Percentiles rank a stretch among this genome's conserved stretches.
Conservation (phyloP, 2,113 vertebrate genomes). For the Epinephelus lanceolatus region DNA sequence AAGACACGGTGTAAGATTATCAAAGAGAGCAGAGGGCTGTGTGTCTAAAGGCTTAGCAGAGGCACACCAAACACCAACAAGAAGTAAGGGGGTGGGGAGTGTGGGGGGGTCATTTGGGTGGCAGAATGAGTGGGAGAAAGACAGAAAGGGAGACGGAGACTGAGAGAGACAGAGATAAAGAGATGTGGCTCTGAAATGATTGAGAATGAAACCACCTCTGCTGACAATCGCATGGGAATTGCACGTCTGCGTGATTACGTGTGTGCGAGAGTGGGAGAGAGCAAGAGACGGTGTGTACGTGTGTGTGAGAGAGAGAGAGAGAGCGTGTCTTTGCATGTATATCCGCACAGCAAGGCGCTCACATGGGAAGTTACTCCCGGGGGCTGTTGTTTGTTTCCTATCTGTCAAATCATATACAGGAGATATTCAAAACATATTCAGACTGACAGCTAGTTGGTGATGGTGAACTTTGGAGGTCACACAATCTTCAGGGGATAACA, state of each 20-base stretch:
- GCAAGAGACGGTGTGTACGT: not conserved
- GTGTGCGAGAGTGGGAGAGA: not conserved
- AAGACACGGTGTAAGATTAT: conserved; percentile 65
- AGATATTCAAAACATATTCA: conserved; percentile 69
- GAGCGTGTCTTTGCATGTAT: conserved; percentile 16
- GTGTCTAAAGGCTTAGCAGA: conserved; percentile 59
- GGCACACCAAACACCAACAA: conserved; percentile 53
- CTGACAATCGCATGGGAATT: conserved; percentile 45
- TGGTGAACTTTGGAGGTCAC: conserved; percentile 65
- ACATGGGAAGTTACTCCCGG: conserved; percentile 51
- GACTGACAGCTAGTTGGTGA: conserved; percentile 52
- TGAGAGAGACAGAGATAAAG: conserved; percentile 33
- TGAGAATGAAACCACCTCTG: conserved; percentile 43
- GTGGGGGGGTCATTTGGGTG: conserved; percentile 43
- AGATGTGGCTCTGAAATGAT: conserved; percentile 33
- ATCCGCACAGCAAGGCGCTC: conserved; percentile 34
- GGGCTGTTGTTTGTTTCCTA: conserved; percentile 75
- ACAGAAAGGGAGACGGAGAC: not conserved
- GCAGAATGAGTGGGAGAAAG: conserved; percentile 36
- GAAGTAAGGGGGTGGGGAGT: conserved; percentile 1
- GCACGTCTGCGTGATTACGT: conserved; percentile 35
- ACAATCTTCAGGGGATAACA: conserved; percentile 47
- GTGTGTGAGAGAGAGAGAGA: not conserved
- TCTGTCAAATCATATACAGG: conserved; percentile 63
- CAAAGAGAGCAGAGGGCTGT: conserved; percentile 66